Evolutionary conservation across 2,797 vertebrate genomes (phyloP).

Genomic region (Philypnodon macrostomus): DNA sequence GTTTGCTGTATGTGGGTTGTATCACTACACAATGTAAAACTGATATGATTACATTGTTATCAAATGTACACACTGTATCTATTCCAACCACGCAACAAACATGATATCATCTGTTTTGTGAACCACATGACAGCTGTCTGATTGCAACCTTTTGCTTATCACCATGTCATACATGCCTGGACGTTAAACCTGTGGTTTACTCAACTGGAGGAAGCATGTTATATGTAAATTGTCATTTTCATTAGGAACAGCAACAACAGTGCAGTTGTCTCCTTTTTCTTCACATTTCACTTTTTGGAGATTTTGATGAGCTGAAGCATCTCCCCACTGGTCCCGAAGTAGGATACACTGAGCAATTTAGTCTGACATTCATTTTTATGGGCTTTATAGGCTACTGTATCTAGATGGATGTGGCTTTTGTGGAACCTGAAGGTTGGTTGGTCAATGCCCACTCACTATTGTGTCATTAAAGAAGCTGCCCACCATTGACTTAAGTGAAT

Average conservation of each 20-base stretch:
- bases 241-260: constrained; percentile 28
- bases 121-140: constrained; percentile 43
- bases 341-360: too few species aligned
- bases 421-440: too few species aligned
- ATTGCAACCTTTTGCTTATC: constrained; percentile 58
- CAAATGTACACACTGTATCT: constrained; percentile 1
- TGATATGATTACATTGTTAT: constrained; percentile 1
- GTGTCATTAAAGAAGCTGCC: too few species aligned
- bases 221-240: constrained; percentile 36
- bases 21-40: neutral
- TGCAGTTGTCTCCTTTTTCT: too few species aligned
- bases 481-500: too few species aligned
- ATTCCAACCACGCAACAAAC: neutral
- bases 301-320: too few species aligned
- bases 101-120: constrained; percentile 24
- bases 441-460: too few species aligned
- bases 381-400: too few species aligned
- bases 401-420: too few species aligned
- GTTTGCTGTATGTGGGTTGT: neutral
- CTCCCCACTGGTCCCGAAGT: too few species aligned
- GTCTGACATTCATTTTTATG: too few species aligned
- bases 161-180: constrained; percentile 24
- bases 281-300: too few species aligned
- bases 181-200: constrained; percentile 22
- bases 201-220: constrained; percentile 25